phyloP scores from a whole-genome alignment of 2,113 vertebrate genomes.

The Ochotona princeps region DNA sequence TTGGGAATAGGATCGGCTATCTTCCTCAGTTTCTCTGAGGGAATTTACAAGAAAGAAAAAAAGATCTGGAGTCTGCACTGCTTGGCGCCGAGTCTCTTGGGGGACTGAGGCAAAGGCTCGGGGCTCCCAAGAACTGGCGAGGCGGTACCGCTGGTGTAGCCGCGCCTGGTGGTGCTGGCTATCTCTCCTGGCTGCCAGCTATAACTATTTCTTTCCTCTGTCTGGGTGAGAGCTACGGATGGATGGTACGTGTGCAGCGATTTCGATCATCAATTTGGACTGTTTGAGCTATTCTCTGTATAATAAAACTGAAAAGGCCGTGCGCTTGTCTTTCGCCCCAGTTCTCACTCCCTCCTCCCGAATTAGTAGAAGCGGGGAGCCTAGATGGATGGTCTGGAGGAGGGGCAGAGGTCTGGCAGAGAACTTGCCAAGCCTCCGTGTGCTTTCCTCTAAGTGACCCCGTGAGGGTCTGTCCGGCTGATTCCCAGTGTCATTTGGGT shows the following conservation, averaged over 20 bases:
- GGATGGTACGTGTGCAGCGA: neutral
- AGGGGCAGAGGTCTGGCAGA: neutral
- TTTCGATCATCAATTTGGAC: constrained; percentile 30
- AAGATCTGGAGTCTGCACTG: neutral
- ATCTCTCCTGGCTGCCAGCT: neutral
- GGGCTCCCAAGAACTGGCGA: neutral
- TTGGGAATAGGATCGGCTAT: neutral
- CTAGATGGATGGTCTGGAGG: too few species aligned
- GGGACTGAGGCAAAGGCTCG: neutral
- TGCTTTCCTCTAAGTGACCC: neutral
- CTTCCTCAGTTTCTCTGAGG: neutral
- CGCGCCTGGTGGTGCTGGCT: too few species aligned
- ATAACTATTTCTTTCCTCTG: neutral
- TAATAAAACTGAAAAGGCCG: neutral
- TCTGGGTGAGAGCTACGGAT: neutral
- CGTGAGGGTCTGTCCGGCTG: neutral
- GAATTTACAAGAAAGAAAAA: neutral
- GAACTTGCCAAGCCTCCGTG: neutral
- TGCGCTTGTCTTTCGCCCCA: neutral
- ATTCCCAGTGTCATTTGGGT: neutral
- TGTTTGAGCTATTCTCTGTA: neutral
- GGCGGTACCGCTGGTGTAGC: neutral
- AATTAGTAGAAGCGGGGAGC: neutral
- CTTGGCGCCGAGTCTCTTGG: neutral
- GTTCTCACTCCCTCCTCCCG: neutral